phyloP scores from a whole-genome alignment of 2,888 invertebrate species.

The Neoscelio sp. region DNA sequence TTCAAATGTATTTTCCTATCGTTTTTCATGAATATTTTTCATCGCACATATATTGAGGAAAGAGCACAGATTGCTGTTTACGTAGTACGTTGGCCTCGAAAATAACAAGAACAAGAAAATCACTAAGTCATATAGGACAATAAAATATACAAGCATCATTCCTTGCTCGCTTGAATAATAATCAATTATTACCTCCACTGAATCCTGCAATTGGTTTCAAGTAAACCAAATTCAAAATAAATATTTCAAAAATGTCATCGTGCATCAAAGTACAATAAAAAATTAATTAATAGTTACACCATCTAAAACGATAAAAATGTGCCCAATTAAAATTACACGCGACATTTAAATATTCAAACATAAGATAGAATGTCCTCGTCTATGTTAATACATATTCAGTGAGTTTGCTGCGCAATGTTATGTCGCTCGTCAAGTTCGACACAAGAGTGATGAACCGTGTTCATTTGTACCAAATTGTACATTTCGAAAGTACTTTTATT shows the following conservation, averaged over 20 bases:
- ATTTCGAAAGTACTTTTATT: conserved; percentile 43
- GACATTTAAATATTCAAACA: background rate
- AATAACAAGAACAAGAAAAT: conserved; percentile 6
- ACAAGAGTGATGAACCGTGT: conserved; percentile 61
- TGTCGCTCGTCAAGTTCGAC: conserved; percentile 61
- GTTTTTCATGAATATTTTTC: conserved; percentile 4
- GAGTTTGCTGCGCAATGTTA: conserved; percentile 24
- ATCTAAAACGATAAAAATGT: no score
- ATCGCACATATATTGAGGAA: background rate
- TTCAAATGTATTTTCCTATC: background rate
- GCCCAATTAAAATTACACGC: background rate
- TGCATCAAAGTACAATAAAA: no score
- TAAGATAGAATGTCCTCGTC: conserved; percentile 2
- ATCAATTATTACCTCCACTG: no score
- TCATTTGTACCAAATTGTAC: conserved; percentile 65
- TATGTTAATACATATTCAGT: conserved; percentile 30
- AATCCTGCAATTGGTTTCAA: no score
- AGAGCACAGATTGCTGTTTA: background rate
- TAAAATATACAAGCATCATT: no score
- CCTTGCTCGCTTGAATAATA: no score
- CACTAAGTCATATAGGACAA: background rate
- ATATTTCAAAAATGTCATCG: no score
- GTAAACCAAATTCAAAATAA: no score
- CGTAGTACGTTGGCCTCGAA: background rate
- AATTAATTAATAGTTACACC: no score